Conservation (phyloP, 2,888 invertebrate genomes). For the Euspilapteryx auroguttella region DNA sequence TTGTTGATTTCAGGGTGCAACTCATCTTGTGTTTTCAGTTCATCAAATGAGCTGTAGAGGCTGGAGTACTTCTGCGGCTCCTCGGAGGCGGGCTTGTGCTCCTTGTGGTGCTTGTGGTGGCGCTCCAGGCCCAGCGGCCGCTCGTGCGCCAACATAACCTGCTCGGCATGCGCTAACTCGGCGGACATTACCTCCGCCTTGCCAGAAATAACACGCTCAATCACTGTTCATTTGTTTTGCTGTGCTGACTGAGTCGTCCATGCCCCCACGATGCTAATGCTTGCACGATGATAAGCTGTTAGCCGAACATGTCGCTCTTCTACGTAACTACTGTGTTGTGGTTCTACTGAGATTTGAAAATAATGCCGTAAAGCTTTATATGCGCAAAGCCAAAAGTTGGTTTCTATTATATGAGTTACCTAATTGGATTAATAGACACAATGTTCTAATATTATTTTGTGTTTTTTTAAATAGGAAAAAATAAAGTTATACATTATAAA, state of each 20-base stretch:
- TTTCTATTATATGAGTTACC: too few relatives aligned
- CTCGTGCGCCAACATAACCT: conserved; percentile 56
- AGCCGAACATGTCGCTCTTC: too few relatives aligned
- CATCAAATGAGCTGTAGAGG: conserved; percentile 46
- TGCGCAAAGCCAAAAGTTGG: too few relatives aligned
- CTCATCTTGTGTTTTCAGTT: conserved; percentile 39
- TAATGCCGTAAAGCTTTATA: too few relatives aligned
- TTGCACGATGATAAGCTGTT: conserved; percentile 23
- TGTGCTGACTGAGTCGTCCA: too few relatives aligned
- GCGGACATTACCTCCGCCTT: conserved; percentile 56
- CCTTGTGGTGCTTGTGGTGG: conserved; percentile 20
- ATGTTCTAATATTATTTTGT: too few relatives aligned
- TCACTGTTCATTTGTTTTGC: too few relatives aligned
- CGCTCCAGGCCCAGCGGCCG: conserved; percentile 44
- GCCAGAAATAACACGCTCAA: conserved; percentile 39
- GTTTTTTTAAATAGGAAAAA: too few relatives aligned
- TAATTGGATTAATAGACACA: too few relatives aligned
- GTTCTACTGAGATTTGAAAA: too few relatives aligned
- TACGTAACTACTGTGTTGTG: too few relatives aligned
- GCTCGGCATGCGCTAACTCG: conserved; percentile 54
- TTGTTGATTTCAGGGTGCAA: conserved; percentile 36
- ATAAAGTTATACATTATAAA: too few relatives aligned
- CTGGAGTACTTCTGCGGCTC: conserved; percentile 37
- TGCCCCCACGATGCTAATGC: conserved; percentile 28
- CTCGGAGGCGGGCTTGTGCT: conserved; percentile 14